phyloP scores from a whole-genome alignment of 2,797 vertebrate species.

The Lepilemur septentrionalis region DNA sequence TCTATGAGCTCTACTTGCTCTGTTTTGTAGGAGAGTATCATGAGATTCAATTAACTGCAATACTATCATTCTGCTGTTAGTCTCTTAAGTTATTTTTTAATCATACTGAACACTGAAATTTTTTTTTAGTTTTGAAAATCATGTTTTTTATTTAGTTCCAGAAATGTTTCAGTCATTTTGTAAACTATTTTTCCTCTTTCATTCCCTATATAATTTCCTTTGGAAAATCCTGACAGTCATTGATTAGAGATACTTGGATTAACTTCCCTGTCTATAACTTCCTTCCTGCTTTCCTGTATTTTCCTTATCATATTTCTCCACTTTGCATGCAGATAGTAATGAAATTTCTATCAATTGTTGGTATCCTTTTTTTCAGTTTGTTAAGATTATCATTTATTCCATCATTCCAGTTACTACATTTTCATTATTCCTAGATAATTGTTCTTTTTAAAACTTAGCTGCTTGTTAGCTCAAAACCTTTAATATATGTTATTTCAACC shows the following conservation, averaged over 20 bases:
- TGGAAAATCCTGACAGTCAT: background rate
- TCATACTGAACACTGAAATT: background rate
- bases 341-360: background rate
- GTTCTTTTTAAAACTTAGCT: background rate
- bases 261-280: background rate
- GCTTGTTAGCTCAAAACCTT: background rate
- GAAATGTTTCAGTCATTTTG: background rate
- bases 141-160: background rate
- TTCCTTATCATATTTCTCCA: background rate
- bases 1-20: background rate
- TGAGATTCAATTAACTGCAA: background rate
- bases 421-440: background rate
- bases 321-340: background rate
- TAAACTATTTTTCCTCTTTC: background rate
- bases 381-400: background rate
- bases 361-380: background rate
- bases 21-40: background rate
- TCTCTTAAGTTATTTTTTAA: background rate
- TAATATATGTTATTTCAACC: background rate
- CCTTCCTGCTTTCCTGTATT: background rate
- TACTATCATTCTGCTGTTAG: background rate
- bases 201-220: background rate
- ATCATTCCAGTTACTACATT: background rate
- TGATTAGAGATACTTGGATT: background rate
- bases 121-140: background rate